These are phyloP conservation scores for Callaeas wilsoni DNA, from an alignment of 2,113 vertebrate species.

Conservation along the genomic window DNA sequence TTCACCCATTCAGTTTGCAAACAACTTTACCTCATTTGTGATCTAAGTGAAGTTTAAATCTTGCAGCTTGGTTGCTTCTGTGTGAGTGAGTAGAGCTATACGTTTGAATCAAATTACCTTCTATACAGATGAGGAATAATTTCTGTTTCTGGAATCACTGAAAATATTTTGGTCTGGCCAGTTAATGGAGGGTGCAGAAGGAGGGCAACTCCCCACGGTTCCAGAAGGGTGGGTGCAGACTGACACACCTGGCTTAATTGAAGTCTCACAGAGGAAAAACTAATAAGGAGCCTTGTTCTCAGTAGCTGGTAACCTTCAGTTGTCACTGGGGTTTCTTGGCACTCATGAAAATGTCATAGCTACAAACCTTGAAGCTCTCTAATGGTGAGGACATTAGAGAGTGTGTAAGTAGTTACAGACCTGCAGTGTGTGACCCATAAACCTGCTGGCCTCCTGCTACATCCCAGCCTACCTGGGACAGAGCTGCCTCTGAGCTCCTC, in stretches of 20 bases:
- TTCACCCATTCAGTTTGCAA: not conserved
- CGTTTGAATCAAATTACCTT: not conserved
- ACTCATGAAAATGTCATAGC: not conserved
- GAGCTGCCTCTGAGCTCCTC: not conserved
- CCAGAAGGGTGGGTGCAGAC: not conserved
- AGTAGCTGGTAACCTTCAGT: not conserved
- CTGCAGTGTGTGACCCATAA: not conserved
- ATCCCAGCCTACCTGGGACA: not conserved
- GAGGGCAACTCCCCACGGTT: not conserved
- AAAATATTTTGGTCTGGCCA: not conserved
- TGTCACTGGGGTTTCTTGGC: not conserved
- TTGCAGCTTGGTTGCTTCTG: not conserved
- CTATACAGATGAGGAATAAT: not conserved
- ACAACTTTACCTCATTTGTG: not conserved
- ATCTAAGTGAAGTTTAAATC: not conserved
- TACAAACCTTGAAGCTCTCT: not conserved
- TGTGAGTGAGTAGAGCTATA: not conserved
- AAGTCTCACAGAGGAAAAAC: not conserved
- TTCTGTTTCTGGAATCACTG: not conserved
- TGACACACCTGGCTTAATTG: not conserved
- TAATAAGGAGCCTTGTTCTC: not conserved
- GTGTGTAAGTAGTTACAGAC: rapidly evolving
- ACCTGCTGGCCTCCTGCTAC: not conserved
- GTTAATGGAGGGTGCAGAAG: not conserved
- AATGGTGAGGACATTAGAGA: not conserved